Evolutionary conservation across 1,140 invertebrate genomes (phyloP), one percentile per base, ranked within the genome.

Genomic region (Solen grandis): DNA sequence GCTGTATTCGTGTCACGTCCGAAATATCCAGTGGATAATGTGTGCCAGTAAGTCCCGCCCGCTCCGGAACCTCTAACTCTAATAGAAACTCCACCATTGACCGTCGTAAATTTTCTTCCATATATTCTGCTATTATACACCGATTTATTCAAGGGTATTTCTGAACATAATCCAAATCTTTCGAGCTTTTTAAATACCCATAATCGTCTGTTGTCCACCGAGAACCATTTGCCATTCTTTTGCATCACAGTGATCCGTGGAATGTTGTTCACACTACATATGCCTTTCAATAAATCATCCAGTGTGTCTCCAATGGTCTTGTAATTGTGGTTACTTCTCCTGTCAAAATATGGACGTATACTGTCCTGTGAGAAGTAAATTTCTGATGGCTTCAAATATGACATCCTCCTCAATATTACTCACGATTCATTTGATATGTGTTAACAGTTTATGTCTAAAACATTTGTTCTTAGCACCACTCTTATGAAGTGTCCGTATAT

Each of bases 171-270:
- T 16, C 59, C 59, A 33, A 62, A 41, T 38, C 38, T 62, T 33
- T 75, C 72, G n/a, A 75, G 57, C 8, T 75, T 55, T 25, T 50
- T 36, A 60, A 62, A 75, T 46, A 75, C 59, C 72, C 72, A 75
- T 13, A 75, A 41, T 31, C 72, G 57, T 46, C 59, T 41, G 59
- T 75, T 75, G 41, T 63, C 36, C 35, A 22, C 8, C 10, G 72
- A 8, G 8, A 75, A 36, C 72, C 72, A 75, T 29, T 63, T 35
- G 1, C 57, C 57, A 0, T 62, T 50, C 5, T 25, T 25, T 46
- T 31, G 25, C 5, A 33, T n/a, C 8, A 75, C 72, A 1, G 35
- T 60, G 31, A 75, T 75, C 4, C 19, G 25, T 1, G 31, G 31
- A 19, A 75, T 75, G 33, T 29, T 29, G 2, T 19, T 36, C 14